Conservation (phyloP, 1,140 invertebrate genomes). For the Hetaerina americana region DNA sequence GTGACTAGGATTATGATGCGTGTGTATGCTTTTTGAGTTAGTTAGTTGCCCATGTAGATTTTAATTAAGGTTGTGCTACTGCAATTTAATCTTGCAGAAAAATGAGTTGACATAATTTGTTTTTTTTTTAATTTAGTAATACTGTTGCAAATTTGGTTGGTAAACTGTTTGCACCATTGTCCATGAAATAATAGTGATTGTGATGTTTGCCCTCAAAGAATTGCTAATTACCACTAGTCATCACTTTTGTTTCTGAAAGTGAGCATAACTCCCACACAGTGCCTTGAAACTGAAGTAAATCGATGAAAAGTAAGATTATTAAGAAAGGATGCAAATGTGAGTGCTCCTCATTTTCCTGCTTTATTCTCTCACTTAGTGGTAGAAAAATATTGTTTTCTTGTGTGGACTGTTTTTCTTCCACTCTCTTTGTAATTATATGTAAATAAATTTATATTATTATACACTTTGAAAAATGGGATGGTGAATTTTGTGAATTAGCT, state of each 20-base stretch:
- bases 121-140: neutral
- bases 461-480: too few relatives aligned
- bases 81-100: neutral
- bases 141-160: neutral
- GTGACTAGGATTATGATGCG: too few relatives aligned
- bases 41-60: too few relatives aligned
- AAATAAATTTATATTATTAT: too few relatives aligned
- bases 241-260: neutral
- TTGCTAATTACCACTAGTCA: neutral
- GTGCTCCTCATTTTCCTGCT: neutral
- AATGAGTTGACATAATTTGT: neutral
- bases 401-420: too few relatives aligned
- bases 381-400: too few relatives aligned
- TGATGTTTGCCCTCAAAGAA: neutral
- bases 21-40: too few relatives aligned
- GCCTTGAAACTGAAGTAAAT: neutral
- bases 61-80: neutral
- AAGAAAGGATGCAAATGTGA: neutral
- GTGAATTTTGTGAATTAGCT: too few relatives aligned
- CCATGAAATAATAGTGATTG: neutral
- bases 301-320: neutral
- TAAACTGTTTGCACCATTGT: neutral
- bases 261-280: neutral
- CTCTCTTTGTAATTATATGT: too few relatives aligned
- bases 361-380: too few relatives aligned